phyloP scores from a whole-genome alignment of 1,140 invertebrate species.

The Drosophila pallidifrons region DNA sequence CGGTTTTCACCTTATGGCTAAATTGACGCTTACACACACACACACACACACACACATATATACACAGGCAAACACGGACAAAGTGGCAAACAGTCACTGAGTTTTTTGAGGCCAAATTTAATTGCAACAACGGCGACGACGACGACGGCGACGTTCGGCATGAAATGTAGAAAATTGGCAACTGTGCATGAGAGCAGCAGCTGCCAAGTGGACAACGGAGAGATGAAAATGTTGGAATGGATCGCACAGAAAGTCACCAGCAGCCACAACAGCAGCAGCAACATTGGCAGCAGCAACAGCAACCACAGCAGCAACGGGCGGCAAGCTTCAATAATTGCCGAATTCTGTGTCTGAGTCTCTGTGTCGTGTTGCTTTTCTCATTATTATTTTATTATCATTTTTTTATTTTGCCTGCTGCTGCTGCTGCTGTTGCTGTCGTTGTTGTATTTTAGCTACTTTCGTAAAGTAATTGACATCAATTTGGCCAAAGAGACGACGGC shows the following conservation, averaged over 20 bases:
- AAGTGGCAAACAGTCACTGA: slow-evolving; percentile 19
- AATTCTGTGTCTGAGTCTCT: slow-evolving; percentile 55
- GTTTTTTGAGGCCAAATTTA: slow-evolving; percentile 79
- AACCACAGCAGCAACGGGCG: slow-evolving; percentile 24
- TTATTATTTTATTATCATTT: slow-evolving; percentile 61
- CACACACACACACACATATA: slow-evolving; percentile 13
- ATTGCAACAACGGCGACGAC: slow-evolving; percentile 55
- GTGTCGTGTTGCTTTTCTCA: slow-evolving; percentile 45
- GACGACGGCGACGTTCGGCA: slow-evolving; percentile 30
- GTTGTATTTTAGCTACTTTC: slow-evolving; percentile 58
- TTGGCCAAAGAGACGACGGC: slow-evolving; percentile 21
- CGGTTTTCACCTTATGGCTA: slow-evolving; percentile 53
- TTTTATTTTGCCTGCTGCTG: slow-evolving; percentile 16
- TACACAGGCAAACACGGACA: slow-evolving; percentile 6
- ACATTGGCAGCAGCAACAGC: slow-evolving; percentile 22
- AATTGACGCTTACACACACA: slow-evolving; percentile 30
- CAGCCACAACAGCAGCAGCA: slow-evolving; percentile 19
- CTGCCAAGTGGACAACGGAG: slow-evolving; percentile 25
- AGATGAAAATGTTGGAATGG: slow-evolving; percentile 24
- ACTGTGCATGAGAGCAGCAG: slow-evolving; percentile 43
- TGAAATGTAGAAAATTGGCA: slow-evolving; percentile 69
- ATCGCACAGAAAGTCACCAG: slow-evolving; percentile 49
- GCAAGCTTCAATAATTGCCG: slow-evolving; percentile 55
- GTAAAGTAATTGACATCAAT: slow-evolving; percentile 76
- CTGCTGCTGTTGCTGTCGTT: slow-evolving; percentile 12